A percentile compares a stretch with the other conserved stretches of the same genome.
Evolutionary conservation across 2,888 invertebrate species (phyloP).

Genomic region (Bhutanitis thaidina): DNA sequence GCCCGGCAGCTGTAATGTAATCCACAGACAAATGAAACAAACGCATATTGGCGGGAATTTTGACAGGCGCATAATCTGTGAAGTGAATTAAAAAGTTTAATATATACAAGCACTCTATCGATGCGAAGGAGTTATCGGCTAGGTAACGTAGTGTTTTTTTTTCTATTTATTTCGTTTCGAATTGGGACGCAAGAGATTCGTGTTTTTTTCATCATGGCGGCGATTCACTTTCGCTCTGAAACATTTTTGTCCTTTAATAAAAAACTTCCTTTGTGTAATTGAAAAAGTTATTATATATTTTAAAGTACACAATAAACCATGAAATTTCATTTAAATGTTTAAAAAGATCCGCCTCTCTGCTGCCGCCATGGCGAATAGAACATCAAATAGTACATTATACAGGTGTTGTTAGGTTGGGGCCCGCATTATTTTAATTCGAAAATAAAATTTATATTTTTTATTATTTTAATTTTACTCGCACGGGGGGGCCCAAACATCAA

Average conservation of each 20-base stretch:
- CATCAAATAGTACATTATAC: constrained; percentile 3
- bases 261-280: neutral
- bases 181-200: neutral
- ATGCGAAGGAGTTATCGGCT: constrained; percentile 41
- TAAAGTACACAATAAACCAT: constrained; percentile 1
- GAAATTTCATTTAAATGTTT: constrained; percentile 3
- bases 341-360: neutral
- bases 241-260: too few species aligned
- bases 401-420: constrained; percentile 6
- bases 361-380: constrained; percentile 11
- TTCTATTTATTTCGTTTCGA: constrained; percentile 35
- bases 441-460: constrained; percentile 7
- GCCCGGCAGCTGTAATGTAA: constrained; percentile 3
- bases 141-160: constrained; percentile 42
- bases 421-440: neutral
- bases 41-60: neutral
- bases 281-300: neutral
- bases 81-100: constrained; percentile 36
- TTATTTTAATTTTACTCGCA: constrained; percentile 21
- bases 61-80: constrained; percentile 13
- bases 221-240: neutral
- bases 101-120: constrained; percentile 44
- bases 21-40: neutral
- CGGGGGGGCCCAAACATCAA: constrained; percentile 42
- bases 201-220: neutral